Base-by-base conservation (phyloP, 1,140 invertebrate genomes). In the Himalopsyche phryganea region DNA sequence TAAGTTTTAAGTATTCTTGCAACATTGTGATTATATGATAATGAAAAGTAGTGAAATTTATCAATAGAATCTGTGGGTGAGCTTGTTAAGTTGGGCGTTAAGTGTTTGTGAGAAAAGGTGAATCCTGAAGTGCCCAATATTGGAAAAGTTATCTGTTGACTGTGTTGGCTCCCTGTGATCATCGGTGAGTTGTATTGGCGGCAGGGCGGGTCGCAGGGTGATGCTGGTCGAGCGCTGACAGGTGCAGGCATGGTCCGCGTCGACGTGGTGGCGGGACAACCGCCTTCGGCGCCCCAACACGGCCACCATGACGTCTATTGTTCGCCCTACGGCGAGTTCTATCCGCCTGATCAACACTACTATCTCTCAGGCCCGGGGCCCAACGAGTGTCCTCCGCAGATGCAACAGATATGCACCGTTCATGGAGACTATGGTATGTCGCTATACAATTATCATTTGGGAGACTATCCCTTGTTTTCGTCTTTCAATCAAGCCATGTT, bases 351-450 rank as follows among this genome's bases (percentile, higher is more conserved):
- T 62, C 66, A 66, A 42, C 76, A 76, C 70, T 78, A 72, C 69
- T 28, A 28, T 28, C 9, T 28, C 4, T 28, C 23, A 9, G 23
- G 23, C 4, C 70, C 74, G 61, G 49, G 59, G 1, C 50, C 71
- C 58, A 71, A 69, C 41, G 75, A 78, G 65, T 74, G 77, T 72
- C 76, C 73, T 61, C 70, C 70, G 45, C 53, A 60, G 65, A 75
- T 76, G 48, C 74, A 72, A 18, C 76, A 78, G 61, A 75, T 78
- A 70, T 78, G 76, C 68, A 71, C 74, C 52, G 20, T 61, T 28
- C 59, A 67, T 75, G 61, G 71, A 55, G 76, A 77, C 59, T 78
- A 75, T 55, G 72, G 75, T 77, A 53, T 62, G 50, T 18, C 7
- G 15, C 17, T 11, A 3, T 28, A 28, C 23, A 5, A 28, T 9